A percentile compares a stretch with the other conserved stretches of the same genome.
phyloP scores from a whole-genome alignment of 1,140 invertebrate genomes.

The Pararge aegeria region DNA sequence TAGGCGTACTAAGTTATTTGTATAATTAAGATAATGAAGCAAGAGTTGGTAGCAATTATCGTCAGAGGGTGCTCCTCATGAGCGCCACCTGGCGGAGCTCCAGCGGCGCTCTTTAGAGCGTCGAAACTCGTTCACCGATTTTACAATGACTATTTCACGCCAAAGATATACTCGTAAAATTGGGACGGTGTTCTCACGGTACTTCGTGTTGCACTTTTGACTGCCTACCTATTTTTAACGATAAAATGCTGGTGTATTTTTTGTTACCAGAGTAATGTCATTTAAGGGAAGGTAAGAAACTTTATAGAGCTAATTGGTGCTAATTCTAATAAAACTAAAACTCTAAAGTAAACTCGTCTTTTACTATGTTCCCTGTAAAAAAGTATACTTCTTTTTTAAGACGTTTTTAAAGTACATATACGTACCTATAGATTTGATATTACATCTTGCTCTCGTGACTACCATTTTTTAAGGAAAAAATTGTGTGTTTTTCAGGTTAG shows the following conservation, averaged over 20 bases:
- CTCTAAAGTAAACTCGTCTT: no score
- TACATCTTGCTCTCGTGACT: no score
- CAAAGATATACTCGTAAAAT: constrained; percentile 30
- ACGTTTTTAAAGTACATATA: no score
- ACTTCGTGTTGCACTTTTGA: constrained; percentile 28
- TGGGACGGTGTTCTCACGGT: constrained; percentile 32
- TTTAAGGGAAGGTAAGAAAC: no score
- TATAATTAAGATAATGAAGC: constrained; percentile 70
- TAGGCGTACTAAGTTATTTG: constrained; percentile 49
- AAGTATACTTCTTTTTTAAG: no score
- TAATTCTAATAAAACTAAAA: no score
- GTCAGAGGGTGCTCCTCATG: constrained; percentile 55
- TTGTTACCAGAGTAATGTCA: not conserved
- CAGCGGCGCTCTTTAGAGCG: constrained; percentile 47
- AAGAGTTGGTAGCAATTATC: constrained; percentile 71
- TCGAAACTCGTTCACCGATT: constrained; percentile 37
- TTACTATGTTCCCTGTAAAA: no score
- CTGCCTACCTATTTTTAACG: constrained; percentile 12
- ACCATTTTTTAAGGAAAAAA: no score
- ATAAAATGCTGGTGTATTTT: constrained; percentile 22
- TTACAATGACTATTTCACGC: constrained; percentile 35
- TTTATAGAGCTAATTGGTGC: no score
- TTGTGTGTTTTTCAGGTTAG: no score
- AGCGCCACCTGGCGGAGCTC: constrained; percentile 66
- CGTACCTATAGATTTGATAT: no score